Evolutionary conservation across 2,888 invertebrate genomes (phyloP).

Genomic region (Escarpia spicata): DNA sequence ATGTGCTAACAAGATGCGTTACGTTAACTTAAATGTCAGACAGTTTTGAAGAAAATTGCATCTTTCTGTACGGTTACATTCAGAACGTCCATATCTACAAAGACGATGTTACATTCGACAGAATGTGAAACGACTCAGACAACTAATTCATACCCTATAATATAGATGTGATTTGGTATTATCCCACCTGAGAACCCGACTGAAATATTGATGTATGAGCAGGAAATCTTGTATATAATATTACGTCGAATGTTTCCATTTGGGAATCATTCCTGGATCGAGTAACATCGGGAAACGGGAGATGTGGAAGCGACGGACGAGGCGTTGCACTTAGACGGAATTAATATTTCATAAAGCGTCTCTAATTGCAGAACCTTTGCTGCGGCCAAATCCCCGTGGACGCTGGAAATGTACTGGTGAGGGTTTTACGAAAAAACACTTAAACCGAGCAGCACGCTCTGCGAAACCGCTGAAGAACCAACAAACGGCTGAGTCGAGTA

Average conservation of each 20-base stretch:
- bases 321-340: slow-evolving; percentile 1
- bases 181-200: neutral
- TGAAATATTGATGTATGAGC: neutral
- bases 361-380: slow-evolving; percentile 16
- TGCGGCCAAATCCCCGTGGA: neutral
- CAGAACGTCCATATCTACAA: no score
- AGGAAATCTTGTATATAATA: neutral
- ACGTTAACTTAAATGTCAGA: no score
- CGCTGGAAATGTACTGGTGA: neutral
- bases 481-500: no score
- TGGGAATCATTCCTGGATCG: neutral
- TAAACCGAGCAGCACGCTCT: neutral
- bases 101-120: no score
- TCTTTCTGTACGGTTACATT: no score
- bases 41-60: no score
- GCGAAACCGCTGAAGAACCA: neutral
- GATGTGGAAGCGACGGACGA: neutral
- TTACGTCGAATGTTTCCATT: slow-evolving; percentile 2
- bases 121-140: neutral
- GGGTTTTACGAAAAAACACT: neutral
- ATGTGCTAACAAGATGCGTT: no score
- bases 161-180: neutral
- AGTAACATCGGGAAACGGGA: slow-evolving; percentile 9
- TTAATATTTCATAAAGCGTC: neutral
- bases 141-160: neutral